Evolutionary conservation across 2,888 invertebrate genomes (phyloP), one percentile per base, ranked within the genome.

Genomic region (Ryuthela nishihirai): DNA sequence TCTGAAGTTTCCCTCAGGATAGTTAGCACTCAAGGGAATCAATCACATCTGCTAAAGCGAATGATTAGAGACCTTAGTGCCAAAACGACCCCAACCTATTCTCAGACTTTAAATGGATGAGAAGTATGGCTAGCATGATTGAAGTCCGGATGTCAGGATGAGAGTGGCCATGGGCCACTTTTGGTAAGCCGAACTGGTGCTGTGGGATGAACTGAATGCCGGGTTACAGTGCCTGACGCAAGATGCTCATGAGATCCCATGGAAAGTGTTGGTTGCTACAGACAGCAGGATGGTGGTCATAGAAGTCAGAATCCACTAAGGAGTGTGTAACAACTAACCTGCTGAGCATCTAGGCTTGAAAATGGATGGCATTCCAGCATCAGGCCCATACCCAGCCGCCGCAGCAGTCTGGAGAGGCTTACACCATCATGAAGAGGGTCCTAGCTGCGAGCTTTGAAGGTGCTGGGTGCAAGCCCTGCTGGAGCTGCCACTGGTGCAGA

Each of bases 101-200:
- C 82, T 84, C 82, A 83, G 83, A 83, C 83, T 83, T 82, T 83
- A 80, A 84, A 83, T 83, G 80, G 82, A 82, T 82, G 80, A 82
- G 83, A 82, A 68, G 74, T 78, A 77, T 75, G 78, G 77, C 80
- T 80, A 81, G 75, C 80, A 81, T 74, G 73, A 78, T 63, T 68
- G 79, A 79, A 79, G 77, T 75, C 76, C 75, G 63, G 75, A 75
- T 76, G 71, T 73, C 74, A 76, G 25, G 20, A 32, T 21, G 52
- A 36, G 78, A 77, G 75, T 77, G 77, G 78, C 78, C 79, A 82
- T 82, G 83, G 82, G 82, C 82, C 82, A 81, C 74, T 82, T 83
- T 82, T 83, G 82, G 83, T 82, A 83, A 83, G 83, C 83, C 84
- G 83, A 84, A 85, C 83, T 84, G 83, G 83, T 81, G 83, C 80